Conservation (phyloP, 2,888 invertebrate genomes). For the Cerastis leucographa region DNA sequence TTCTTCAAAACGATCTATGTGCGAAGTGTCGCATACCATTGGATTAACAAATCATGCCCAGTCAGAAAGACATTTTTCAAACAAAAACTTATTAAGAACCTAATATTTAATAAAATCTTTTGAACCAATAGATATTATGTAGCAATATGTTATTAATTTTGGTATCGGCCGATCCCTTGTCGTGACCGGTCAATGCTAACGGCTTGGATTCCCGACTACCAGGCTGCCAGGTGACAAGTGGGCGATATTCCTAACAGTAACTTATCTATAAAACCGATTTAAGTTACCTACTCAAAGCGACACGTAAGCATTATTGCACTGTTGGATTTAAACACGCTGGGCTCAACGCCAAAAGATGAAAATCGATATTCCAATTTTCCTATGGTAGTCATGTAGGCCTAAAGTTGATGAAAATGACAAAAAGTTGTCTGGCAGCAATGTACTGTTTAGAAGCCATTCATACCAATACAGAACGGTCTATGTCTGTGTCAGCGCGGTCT, state of each 20-base stretch:
- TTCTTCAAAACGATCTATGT: not conserved
- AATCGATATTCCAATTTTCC: not conserved
- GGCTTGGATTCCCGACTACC: not conserved
- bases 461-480: too few relatives aligned
- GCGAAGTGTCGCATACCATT: not conserved
- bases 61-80: too few relatives aligned
- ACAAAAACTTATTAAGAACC: not conserved
- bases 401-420: not conserved
- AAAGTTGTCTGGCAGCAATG: constrained; percentile 27
- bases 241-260: constrained; percentile 27
- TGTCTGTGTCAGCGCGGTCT: too few relatives aligned
- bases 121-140: not conserved
- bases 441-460: constrained; percentile 3
- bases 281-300: not conserved
- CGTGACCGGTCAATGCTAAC: constrained; percentile 41
- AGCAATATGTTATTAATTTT: not conserved
- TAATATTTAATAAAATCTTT: not conserved
- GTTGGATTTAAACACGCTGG: not conserved
- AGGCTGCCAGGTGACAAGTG: constrained; percentile 15
- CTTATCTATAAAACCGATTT: constrained; percentile 21
- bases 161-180: not conserved
- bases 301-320: not conserved
- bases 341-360: not conserved
- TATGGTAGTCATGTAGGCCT: not conserved
- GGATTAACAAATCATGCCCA: not conserved